Evolutionary conservation across 2,888 invertebrate species (phyloP), one percentile per base, ranked within the genome.

Genomic region (Ophion obscuratus): DNA sequence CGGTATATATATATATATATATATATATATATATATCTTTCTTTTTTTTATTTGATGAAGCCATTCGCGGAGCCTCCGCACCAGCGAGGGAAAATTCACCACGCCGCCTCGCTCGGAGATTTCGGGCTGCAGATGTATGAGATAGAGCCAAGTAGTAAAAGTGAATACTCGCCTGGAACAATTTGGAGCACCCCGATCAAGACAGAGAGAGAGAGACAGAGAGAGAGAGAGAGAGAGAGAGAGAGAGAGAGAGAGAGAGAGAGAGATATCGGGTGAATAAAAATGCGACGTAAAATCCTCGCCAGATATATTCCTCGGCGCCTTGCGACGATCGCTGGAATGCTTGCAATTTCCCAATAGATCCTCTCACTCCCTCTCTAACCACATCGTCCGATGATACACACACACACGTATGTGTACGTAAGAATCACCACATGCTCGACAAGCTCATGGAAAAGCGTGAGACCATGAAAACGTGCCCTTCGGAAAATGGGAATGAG

Each of bases 321-420:
- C 62, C 44, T 40, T 73, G 74, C 77, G 27, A 83, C 75, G 70
- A 86, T 86, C 87, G 73, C 74, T 24, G 87, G 86, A 87, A 88
- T 87, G 83, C 76, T 81, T 80, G 84, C 73, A 82, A 88, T 88
- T 87, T 80, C 36, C 59, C 66, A 79, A 86, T 84, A 53, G 71
- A 57, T 40, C 59, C 59, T 61, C 9, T 27, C 10, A 9, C 3
- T 27, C 64, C 9, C 36, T 71, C 47, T 61, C 79, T 71, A 71
- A 79, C 79, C 79, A 61, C 71, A 79, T 59, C 10, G 59, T 67
- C 24, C 36, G 1, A 31, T 14, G 40, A 40, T 9, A 40, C 7
- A 40, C 40, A 27, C 10, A 10, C 53, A 53, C 31, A 59, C 17
- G 47, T 53, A 53, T 64, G 64, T 70, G 14, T 24, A 36, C 71